Conservation (phyloP, 2,113 vertebrate species). For the Pangasianodon hypophthalmus region DNA sequence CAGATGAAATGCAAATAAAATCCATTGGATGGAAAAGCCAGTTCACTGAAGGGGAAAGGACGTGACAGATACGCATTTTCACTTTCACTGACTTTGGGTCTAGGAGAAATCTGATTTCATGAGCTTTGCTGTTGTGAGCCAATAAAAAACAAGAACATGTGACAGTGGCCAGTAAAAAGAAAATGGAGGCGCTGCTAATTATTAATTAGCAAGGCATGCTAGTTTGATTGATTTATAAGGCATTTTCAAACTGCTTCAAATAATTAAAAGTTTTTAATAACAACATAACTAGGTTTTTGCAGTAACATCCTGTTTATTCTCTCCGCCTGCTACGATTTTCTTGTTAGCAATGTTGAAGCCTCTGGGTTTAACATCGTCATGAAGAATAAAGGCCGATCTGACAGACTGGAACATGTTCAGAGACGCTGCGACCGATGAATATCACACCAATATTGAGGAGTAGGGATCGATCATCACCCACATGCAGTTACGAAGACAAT, state of each 20-base stretch:
- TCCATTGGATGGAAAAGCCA: not conserved
- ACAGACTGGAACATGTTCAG: not conserved
- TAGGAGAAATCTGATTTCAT: too few relatives aligned
- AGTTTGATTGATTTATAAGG: not conserved
- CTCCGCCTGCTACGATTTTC: not conserved
- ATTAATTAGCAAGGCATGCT: not conserved
- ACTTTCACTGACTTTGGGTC: too few relatives aligned
- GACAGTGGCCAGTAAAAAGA: too few relatives aligned
- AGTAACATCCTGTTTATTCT: not conserved
- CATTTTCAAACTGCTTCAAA: not conserved
- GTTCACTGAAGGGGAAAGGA: not conserved
- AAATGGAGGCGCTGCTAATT: too few relatives aligned
- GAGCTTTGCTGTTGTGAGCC: too few relatives aligned
- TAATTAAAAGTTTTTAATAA: not conserved
- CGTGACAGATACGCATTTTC: not conserved
- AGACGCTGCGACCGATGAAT: not conserved
- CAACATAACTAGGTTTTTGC: not conserved
- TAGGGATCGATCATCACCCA: not conserved
- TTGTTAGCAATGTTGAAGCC: not conserved
- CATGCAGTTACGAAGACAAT: not conserved
- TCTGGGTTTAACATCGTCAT: not conserved
- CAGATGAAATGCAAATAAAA: not conserved
- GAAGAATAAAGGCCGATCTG: not conserved
- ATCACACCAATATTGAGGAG: not conserved
- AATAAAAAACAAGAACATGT: too few relatives aligned